Conservation (phyloP, 2,113 vertebrate genomes). For the Orthochromis malagaraziensis region DNA sequence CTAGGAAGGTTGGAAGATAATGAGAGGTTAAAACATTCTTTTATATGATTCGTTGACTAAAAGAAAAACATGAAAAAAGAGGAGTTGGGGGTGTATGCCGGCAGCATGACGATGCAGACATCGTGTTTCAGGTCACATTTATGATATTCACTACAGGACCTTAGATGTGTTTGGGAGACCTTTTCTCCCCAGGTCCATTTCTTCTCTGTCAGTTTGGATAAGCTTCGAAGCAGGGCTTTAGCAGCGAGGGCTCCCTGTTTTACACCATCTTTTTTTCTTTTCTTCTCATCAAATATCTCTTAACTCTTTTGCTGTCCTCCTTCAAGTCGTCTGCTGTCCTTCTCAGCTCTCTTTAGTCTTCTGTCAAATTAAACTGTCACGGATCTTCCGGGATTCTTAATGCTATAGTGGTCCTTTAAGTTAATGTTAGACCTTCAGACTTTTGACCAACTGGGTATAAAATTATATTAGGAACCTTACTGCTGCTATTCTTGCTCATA, state of each 20-base stretch:
- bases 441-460: background rate
- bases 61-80: background rate
- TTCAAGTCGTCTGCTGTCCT: background rate
- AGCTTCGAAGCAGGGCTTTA: background rate
- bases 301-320: background rate
- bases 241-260: background rate
- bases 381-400: background rate
- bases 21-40: background rate
- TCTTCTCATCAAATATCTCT: background rate
- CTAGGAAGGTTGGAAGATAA: background rate
- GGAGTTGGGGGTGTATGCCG: background rate
- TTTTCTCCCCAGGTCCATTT: slow-evolving; percentile 2
- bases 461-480: background rate
- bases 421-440: background rate
- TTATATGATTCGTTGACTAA: background rate
- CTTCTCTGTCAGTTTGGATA: slow-evolving; percentile 19
- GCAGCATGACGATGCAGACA: background rate
- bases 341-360: background rate
- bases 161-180: background rate
- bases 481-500: background rate
- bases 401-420: background rate
- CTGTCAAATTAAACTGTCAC: background rate
- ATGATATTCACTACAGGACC: background rate
- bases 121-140: background rate
- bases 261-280: background rate